These are phyloP conservation scores for Popillia japonica DNA, from an alignment of 1,140 invertebrate species.

Conservation along the genomic window DNA sequence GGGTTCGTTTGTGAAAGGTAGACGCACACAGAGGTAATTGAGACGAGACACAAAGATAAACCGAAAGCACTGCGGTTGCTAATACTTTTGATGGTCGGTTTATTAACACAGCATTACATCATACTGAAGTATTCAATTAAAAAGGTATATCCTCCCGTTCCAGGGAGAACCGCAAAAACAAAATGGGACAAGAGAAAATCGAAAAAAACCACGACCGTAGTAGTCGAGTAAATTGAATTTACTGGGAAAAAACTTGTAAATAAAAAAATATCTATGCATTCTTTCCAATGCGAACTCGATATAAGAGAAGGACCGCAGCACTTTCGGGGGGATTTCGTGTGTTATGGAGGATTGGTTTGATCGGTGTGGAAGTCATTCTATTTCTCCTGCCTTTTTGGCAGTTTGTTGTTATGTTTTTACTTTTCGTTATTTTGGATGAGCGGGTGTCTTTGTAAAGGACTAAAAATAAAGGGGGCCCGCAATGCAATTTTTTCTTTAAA, in stretches of 20 bases:
- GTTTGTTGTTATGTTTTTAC: neutral
- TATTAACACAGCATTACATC: neutral
- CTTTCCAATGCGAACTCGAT: neutral
- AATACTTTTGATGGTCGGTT: neutral
- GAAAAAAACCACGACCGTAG: neutral
- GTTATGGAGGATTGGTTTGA: slow-evolving; percentile 38
- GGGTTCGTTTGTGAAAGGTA: slow-evolving; percentile 62
- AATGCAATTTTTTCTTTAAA: neutral
- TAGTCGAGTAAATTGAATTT: neutral
- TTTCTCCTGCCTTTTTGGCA: neutral
- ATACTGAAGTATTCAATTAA: slow-evolving; percentile 22
- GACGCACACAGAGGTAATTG: slow-evolving; percentile 73
- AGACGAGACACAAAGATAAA: slow-evolving; percentile 74
- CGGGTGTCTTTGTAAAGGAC: neutral
- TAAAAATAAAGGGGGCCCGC: slow-evolving; percentile 37
- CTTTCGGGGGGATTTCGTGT: slow-evolving; percentile 35
- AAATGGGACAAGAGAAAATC: neutral
- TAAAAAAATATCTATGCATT: slow-evolving; percentile 24
- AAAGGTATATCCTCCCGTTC: slow-evolving; percentile 9
- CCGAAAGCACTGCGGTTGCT: slow-evolving; percentile 37
- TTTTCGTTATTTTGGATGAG: neutral
- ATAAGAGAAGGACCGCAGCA: slow-evolving; percentile 12
- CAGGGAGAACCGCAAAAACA: neutral
- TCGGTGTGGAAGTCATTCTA: slow-evolving; percentile 33
- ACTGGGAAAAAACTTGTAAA: neutral